A percentile compares a stretch with the other conserved stretches of the same genome.
Evolutionary conservation across 1,140 invertebrate species (phyloP).

Genomic region (Andricus grossulariae): DNA sequence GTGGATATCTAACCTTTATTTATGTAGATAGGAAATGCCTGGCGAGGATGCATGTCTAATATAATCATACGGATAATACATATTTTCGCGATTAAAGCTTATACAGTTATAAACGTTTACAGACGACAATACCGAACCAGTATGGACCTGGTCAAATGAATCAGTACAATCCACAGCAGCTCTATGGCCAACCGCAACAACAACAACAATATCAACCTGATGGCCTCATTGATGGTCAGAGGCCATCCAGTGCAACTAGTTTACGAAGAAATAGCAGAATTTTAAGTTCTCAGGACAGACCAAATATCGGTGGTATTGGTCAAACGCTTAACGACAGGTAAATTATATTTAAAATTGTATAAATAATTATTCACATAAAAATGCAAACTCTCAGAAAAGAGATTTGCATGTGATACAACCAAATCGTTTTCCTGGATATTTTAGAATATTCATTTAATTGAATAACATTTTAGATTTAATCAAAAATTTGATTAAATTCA

Average conservation of each 20-base stretch:
- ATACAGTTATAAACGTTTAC: constrained; percentile 34
- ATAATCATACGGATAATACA: too few relatives aligned
- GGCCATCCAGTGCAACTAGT: constrained; percentile 60
- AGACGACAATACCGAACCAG: constrained; percentile 64
- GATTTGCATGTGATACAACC: neutral
- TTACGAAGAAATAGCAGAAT: constrained; percentile 72
- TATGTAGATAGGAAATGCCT: too few relatives aligned
- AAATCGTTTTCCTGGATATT: neutral
- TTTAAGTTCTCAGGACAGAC: constrained; percentile 69
- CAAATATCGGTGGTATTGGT: constrained; percentile 65
- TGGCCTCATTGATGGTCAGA: constrained; percentile 55
- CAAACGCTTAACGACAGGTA: constrained; percentile 73
- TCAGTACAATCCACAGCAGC: constrained; percentile 61
- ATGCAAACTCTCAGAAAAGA: neutral
- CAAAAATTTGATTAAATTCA: too few relatives aligned
- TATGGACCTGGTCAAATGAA: constrained; percentile 66
- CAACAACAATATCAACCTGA: constrained; percentile 64
- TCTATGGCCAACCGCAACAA: constrained; percentile 49
- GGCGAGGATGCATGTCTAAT: too few relatives aligned
- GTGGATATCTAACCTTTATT: too few relatives aligned
- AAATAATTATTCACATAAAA: neutral
- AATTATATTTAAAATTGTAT: neutral
- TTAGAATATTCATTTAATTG: too few relatives aligned
- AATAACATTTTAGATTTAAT: too few relatives aligned
- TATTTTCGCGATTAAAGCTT: neutral